phyloP scores from a whole-genome alignment of 2,797 vertebrate genomes.

The Phataginus tricuspis region DNA sequence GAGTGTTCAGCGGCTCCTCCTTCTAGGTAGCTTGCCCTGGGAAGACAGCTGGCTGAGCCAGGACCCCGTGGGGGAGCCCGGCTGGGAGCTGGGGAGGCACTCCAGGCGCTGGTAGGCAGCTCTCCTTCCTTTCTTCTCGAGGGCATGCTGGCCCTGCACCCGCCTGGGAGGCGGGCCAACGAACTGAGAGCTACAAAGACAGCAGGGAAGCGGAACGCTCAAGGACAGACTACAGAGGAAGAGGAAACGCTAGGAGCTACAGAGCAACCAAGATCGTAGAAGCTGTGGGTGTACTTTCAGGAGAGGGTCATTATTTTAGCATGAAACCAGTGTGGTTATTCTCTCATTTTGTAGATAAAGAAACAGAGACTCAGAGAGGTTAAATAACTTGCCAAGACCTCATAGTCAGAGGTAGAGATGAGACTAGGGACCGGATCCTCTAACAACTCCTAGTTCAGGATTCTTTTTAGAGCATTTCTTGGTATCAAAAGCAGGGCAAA shows the following conservation, averaged over 20 bases:
- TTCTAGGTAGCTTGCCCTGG: neutral
- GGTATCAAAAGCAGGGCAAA: neutral
- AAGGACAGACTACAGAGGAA: neutral
- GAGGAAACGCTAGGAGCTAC: neutral
- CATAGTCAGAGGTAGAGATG: neutral
- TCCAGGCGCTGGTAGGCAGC: neutral
- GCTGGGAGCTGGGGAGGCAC: neutral
- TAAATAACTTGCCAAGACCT: slow-evolving; percentile 55
- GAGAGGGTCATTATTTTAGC: neutral
- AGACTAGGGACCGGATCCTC: neutral
- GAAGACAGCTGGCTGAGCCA: neutral
- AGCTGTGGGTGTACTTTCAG: neutral
- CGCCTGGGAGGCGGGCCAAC: neutral
- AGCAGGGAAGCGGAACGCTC: neutral
- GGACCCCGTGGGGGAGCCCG: neutral
- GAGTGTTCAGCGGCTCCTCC: neutral
- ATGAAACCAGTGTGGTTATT: neutral
- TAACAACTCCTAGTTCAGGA: neutral
- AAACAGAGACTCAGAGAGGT: neutral
- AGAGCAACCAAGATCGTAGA: neutral
- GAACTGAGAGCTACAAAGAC: neutral
- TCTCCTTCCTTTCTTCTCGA: neutral
- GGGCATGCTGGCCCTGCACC: neutral
- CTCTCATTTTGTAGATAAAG: neutral
- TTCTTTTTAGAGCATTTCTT: neutral